Percentiles rank a stretch among this genome's conserved stretches.
Conservation (phyloP, 2,797 vertebrate species). For the Eurystomus glaucurus region DNA sequence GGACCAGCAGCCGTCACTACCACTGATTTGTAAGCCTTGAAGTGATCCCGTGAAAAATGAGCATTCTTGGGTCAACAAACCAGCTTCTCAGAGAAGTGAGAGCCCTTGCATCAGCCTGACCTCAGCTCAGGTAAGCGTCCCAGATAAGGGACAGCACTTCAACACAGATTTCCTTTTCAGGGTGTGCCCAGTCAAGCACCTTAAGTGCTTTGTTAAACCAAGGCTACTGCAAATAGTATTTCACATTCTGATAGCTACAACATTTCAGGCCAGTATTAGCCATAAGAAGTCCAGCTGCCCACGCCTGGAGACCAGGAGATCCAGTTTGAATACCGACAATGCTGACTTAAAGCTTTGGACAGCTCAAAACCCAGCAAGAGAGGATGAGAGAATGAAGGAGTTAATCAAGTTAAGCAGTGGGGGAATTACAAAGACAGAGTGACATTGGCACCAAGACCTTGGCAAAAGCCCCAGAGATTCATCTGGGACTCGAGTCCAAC, state of each 20-base stretch:
- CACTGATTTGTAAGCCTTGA: background rate
- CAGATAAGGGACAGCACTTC: slow-evolving; percentile 62
- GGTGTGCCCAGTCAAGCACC: slow-evolving; percentile 59
- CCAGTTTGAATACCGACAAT: background rate
- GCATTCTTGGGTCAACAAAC: background rate
- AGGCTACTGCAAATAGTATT: slow-evolving; percentile 52
- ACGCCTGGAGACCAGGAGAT: background rate
- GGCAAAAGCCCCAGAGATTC: background rate
- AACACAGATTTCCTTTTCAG: slow-evolving; percentile 67
- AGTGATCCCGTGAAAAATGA: background rate
- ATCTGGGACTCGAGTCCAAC: background rate
- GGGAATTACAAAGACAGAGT: background rate
- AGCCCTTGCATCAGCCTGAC: slow-evolving; percentile 69
- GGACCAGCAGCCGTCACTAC: background rate
- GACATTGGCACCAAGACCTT: background rate
- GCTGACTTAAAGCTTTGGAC: background rate
- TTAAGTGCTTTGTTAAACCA: slow-evolving; percentile 58
- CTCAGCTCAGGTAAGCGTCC: slow-evolving; percentile 64
- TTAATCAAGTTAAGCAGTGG: background rate
- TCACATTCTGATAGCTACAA: slow-evolving; percentile 32
- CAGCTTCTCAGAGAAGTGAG: background rate
- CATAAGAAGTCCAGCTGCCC: background rate
- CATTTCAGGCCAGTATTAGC: background rate
- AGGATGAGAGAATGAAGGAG: background rate
- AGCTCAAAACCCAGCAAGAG: slow-evolving; percentile 10